Base-by-base conservation (phyloP, 2,113 vertebrate species). In the Crotalus viridis region DNA sequence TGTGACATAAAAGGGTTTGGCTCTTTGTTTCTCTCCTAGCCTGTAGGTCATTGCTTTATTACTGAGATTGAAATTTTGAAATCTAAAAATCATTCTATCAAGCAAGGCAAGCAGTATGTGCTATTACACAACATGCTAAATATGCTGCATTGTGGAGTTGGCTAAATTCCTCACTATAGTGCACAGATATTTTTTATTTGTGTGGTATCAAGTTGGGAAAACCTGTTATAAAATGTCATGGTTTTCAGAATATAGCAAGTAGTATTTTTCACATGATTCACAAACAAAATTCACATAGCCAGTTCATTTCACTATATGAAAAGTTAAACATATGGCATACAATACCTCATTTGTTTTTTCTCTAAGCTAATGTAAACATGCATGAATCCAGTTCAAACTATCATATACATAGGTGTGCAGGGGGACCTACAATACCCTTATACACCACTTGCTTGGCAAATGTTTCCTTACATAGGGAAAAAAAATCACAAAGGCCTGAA, bases 21-120 rank as follows among this genome's bases (percentile, higher is more conserved):
- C 94, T 96, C 89, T 94, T 95, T 90, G 52, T 95, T 96, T 81
- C 96, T 92, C 91, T 91, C 90, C 33, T 93, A 91, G 89, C 91
- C 93, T 93, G 96, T 97, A 97, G 95, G 95, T 96, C 89, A 89
- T 94, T 96, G 92, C 97, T 64, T 95, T 95, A 91, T 89, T 95
- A 59, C 90, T 81, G 87, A 92, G 91, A 87, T 91, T 92, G 91
- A 64, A 95, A 87, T 92, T 90, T 95, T 94, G 96, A 95, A 96
- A 95, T 94, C 92, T 90, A 51, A 92, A 93, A 88, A 39, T 93
- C 94, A n/a, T 69, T n/a, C 90, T 43, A 57, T 39, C 52, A 89
- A 52, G 64, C 43, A 57, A 59, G 69, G 28, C 54, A 89, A 93
- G 26, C 43, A 59, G 3, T 21, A 57, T 51, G 46, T 24, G 39